Base-by-base conservation (phyloP, 1,140 invertebrate genomes). In the Penaeus vannamei region DNA sequence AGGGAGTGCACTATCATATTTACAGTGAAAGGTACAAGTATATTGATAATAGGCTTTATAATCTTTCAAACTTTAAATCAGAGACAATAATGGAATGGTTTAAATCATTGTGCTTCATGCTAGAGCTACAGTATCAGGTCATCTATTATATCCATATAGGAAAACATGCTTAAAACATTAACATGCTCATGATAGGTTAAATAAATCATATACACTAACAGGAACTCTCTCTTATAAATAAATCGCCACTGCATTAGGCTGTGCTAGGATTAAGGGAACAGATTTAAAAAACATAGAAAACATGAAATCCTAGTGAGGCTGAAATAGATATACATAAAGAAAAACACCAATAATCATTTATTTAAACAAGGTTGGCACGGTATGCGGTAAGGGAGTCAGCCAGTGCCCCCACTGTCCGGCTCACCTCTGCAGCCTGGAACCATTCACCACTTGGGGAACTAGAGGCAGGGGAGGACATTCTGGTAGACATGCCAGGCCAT, bases 21-120 rank as follows among this genome's bases (percentile, higher is more conserved):
- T 87, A 87, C 86, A 87, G 86, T 87, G 86, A 81, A 81, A 81
- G 86, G 86, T 81, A 87, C 86, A 87, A 81, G 64, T 84, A 69
- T 84, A 66, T 84, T 53, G 83, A 66, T 69, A 42, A 84, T 84
- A 84, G 83, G 83, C 83, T 66, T 84, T 84, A 84, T 84, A 42
- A 84, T 46, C 69, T 84, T 46, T 12, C 46, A 84, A 84, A 84
- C 83, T 84, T 66, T 66, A 84, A 84, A 84, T 84, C 26, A 84
- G 83, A 84, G 64, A 84, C 83, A 84, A 84, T 84, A 84, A 84
- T 84, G 83, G 83, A 84, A 84, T 84, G 32, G 83, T 64, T 84
- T 84, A 66, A 84, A 84, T 66, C 42, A 66, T 84, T 84, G 83
- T 66, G 64, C 61, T 84, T 84, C 83, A 84, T 84, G 83, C 83